Conservation (phyloP, 2,888 invertebrate genomes). For the Mythimna ferrago region DNA sequence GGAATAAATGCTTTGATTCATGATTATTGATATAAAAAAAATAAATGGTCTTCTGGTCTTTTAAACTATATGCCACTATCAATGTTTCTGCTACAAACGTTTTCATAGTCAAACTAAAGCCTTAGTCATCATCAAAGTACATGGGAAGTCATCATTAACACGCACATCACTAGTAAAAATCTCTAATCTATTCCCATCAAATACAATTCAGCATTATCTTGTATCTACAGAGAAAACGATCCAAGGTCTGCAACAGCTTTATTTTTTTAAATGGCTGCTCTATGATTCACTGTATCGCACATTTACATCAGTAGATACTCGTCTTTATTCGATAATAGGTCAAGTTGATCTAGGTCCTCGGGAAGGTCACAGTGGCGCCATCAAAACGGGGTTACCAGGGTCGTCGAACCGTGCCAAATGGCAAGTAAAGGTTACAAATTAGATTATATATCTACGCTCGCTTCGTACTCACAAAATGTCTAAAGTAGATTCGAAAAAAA, state of each 20-base stretch:
- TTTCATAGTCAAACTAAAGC: neutral
- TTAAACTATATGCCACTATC: no score
- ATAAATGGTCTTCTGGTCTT: no score
- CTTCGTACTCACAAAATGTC: conserved; percentile 19
- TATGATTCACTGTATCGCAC: conserved; percentile 21
- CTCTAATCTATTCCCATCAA: neutral
- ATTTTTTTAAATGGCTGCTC: conserved; percentile 36
- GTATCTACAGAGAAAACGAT: conserved; percentile 11
- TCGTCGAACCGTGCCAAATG: conserved; percentile 60
- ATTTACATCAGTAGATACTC: conserved; percentile 20
- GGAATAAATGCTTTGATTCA: no score
- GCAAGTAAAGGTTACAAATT: conserved; percentile 64
- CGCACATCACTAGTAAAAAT: neutral
- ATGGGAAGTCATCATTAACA: neutral
- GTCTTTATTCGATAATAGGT: conserved; percentile 61
- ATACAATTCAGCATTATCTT: neutral
- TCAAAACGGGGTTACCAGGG: conserved; percentile 62
- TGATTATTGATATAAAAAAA: no score
- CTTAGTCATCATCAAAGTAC: neutral
- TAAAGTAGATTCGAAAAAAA: conserved; percentile 42
- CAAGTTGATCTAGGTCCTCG: conserved; percentile 55
- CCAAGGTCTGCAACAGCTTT: conserved; percentile 5
- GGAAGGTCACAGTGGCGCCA: conserved; percentile 72
- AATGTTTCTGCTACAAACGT: neutral
- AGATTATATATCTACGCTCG: conserved; percentile 42